Evolutionary conservation across 2,888 invertebrate species (phyloP).

Genomic region (Orchesellides sinensis): DNA sequence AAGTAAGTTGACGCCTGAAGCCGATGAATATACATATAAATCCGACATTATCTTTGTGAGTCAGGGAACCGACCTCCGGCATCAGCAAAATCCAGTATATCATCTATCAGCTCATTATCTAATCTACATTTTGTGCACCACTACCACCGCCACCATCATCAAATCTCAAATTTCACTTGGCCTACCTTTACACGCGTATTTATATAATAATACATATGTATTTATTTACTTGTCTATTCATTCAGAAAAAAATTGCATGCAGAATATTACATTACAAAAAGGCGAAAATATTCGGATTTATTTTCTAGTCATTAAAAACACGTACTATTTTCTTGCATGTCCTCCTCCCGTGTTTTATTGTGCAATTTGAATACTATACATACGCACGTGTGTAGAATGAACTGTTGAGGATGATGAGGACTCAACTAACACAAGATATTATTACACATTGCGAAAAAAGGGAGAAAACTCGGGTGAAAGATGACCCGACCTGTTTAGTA

Average conservation of each 20-base stretch:
- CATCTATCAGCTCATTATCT: constrained; percentile 62
- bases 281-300: no score
- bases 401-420: neutral
- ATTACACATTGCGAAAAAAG: constrained; percentile 20
- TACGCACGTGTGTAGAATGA: neutral
- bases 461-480: constrained; percentile 16
- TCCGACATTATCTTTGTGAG: constrained; percentile 8
- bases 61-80: constrained; percentile 48
- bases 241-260: no score
- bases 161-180: constrained; percentile 43
- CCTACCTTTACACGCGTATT: no score
- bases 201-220: constrained; percentile 23
- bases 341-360: no score
- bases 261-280: no score
- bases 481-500: constrained; percentile 38
- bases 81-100: constrained; percentile 58
- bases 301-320: no score
- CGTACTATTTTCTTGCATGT: no score
- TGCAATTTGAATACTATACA: neutral
- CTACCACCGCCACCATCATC: no score
- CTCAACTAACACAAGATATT: neutral
- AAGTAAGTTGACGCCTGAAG: constrained; percentile 56
- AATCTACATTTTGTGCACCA: constrained; percentile 58
- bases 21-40: constrained; percentile 9
- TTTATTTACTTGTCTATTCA: constrained; percentile 3